Evolutionary conservation across 2,888 invertebrate species (phyloP).

Genomic region (Podotricha telesiphe): DNA sequence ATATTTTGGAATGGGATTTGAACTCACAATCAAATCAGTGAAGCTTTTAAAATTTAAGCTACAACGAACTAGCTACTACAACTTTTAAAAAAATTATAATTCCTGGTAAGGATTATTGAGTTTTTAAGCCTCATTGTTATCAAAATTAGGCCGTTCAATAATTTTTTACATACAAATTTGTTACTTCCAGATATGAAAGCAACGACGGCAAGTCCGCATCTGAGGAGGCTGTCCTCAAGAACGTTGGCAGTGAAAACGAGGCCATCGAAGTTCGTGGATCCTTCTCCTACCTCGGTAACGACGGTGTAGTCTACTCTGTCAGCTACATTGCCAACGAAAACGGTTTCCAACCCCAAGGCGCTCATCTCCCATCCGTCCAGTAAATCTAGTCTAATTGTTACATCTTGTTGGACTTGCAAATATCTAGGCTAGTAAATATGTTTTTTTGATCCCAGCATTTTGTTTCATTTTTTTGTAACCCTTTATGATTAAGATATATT

Average conservation of each 20-base stretch:
- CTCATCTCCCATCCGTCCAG: conserved; percentile 57
- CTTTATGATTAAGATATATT: too few relatives aligned
- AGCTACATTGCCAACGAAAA: conserved; percentile 78
- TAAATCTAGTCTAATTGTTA: conserved; percentile 35
- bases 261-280: conserved; percentile 74
- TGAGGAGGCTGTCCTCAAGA: conserved; percentile 66
- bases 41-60: too few relatives aligned
- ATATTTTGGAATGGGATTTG: too few relatives aligned
- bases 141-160: too few relatives aligned
- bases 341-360: conserved; percentile 78
- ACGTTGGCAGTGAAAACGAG: conserved; percentile 73
- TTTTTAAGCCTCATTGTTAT: too few relatives aligned
- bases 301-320: conserved; percentile 74
- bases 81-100: too few relatives aligned
- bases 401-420: conserved; percentile 38
- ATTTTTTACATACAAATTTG: not conserved
- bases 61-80: too few relatives aligned
- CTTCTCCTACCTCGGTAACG: conserved; percentile 72
- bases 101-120: too few relatives aligned
- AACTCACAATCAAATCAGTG: too few relatives aligned
- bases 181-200: conserved; percentile 58
- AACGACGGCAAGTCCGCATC: conserved; percentile 62
- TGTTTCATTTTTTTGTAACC: conserved; percentile 22
- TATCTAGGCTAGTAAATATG: conserved; percentile 39
- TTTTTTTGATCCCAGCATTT: conserved; percentile 44